phyloP scores from a whole-genome alignment of 2,888 invertebrate species.

The Beris morrisii region DNA sequence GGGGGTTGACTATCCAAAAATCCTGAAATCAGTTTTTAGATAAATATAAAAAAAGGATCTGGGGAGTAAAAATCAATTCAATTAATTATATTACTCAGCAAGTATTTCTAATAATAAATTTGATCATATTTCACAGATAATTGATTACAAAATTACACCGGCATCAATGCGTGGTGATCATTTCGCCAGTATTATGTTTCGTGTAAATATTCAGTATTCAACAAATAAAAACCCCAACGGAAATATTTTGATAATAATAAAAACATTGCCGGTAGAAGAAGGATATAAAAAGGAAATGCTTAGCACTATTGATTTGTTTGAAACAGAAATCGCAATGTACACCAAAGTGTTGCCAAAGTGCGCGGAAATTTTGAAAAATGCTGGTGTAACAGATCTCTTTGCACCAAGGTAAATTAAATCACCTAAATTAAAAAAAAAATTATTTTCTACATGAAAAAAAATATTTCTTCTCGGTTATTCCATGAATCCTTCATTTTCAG shows the following conservation, averaged over 20 bases:
- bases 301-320: slow-evolving; percentile 3
- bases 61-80: too few species aligned
- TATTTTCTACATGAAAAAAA: background rate
- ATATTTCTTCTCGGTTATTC: background rate
- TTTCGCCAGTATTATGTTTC: slow-evolving; percentile 28
- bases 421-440: background rate
- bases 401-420: slow-evolving; percentile 7
- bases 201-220: background rate
- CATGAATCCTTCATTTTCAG: slow-evolving; percentile 4
- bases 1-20: too few species aligned
- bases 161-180: slow-evolving; percentile 15
- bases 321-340: slow-evolving; percentile 13
- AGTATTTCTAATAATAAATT: too few species aligned
- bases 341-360: slow-evolving; percentile 7
- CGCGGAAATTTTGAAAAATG: background rate
- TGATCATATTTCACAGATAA: background rate
- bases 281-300: slow-evolving; percentile 24
- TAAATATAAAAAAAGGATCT: too few species aligned
- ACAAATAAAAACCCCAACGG: background rate
- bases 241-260: slow-evolving; percentile 4
- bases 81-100: too few species aligned
- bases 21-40: too few species aligned
- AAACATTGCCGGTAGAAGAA: slow-evolving; percentile 13
- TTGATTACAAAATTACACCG: slow-evolving; percentile 13
- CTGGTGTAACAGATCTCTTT: background rate